phyloP scores from a whole-genome alignment of 2,113 vertebrate species.

The Mesoclemmys tuberculata region DNA sequence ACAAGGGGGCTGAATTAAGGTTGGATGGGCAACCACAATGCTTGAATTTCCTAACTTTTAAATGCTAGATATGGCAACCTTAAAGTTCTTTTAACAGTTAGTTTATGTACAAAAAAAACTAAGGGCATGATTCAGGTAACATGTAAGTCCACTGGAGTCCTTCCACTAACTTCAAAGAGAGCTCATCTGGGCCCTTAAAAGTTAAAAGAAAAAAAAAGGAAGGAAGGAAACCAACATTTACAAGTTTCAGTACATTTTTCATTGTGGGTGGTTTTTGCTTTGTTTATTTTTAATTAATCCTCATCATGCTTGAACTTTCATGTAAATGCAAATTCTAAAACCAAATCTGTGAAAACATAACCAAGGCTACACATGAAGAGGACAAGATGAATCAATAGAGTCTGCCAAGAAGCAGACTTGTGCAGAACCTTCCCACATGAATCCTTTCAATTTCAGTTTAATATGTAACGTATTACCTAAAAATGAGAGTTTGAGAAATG shows the following conservation, averaged over 20 bases:
- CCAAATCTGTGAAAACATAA: background rate
- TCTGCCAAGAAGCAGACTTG: background rate
- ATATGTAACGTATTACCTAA: background rate
- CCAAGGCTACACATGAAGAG: background rate
- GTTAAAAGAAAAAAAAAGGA: background rate
- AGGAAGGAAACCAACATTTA: background rate
- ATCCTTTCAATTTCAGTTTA: background rate
- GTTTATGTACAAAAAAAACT: background rate
- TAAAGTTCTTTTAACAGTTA: background rate
- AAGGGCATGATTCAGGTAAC: background rate
- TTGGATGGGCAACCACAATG: background rate
- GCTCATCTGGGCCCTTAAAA: background rate
- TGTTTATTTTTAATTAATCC: background rate
- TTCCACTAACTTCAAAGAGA: background rate
- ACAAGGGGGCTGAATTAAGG: background rate
- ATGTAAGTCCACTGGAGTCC: background rate
- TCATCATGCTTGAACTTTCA: background rate
- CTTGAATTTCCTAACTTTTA: background rate
- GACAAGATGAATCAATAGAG: background rate
- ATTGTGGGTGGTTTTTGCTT: background rate
- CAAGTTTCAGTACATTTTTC: background rate
- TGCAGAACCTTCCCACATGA: background rate
- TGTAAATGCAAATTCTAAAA: background rate
- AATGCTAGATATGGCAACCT: background rate
- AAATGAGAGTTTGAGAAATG: background rate